Evolutionary conservation across 2,888 invertebrate genomes (phyloP).

Genomic region (Drosophila dives): DNA sequence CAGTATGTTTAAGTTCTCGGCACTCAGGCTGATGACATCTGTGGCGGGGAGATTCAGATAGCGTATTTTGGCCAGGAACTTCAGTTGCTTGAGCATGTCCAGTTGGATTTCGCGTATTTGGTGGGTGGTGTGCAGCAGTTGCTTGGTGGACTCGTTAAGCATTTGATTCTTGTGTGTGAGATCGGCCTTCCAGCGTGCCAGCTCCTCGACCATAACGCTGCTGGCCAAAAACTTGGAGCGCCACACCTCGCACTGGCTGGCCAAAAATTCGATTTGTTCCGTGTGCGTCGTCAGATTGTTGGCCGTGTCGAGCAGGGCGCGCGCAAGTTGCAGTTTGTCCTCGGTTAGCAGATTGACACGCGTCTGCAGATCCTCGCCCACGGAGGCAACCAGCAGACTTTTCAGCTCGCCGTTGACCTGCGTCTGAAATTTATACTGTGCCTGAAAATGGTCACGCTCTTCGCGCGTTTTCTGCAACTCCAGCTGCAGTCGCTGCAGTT

Average conservation of each 20-base stretch:
- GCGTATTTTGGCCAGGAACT: constrained; percentile 83
- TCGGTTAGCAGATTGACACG: constrained; percentile 95
- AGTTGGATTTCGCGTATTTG: constrained; percentile 85
- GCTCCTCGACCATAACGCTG: constrained; percentile 96
- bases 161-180: constrained; percentile 87
- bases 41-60: constrained; percentile 83
- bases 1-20: constrained; percentile 84
- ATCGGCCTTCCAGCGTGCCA: constrained; percentile 94
- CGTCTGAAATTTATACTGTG: constrained; percentile 93
- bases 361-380: constrained; percentile 96
- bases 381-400: constrained; percentile 95
- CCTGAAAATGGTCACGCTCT: constrained; percentile 90
- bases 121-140: constrained; percentile 79
- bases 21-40: constrained; percentile 83
- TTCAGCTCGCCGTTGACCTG: constrained; percentile 97
- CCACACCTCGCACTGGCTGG: constrained; percentile 98
- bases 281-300: constrained; percentile 94
- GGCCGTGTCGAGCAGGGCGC: constrained; percentile 93
- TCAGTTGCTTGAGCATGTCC: constrained; percentile 84
- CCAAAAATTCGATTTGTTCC: constrained; percentile 96
- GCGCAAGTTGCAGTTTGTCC: constrained; percentile 94
- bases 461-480: constrained; percentile 86
- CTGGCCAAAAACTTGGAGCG: constrained; percentile 97
- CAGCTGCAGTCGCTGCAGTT: constrained; percentile 58
- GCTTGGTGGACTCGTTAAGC: constrained; percentile 83